phyloP scores from a whole-genome alignment of 2,113 vertebrate genomes.

The Strix aluco region DNA sequence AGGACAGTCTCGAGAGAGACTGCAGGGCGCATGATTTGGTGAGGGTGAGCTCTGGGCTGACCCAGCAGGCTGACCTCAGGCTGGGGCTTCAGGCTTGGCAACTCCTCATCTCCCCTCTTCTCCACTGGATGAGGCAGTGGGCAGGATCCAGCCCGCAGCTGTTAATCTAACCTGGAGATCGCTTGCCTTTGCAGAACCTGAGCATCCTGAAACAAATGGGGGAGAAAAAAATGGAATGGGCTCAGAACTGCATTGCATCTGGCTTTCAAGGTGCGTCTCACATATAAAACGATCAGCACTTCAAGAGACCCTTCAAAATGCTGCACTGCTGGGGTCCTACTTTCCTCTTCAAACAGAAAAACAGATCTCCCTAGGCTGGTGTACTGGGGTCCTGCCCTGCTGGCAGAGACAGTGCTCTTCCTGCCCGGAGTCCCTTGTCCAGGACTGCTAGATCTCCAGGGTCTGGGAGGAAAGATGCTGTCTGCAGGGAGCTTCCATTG shows the following conservation, averaged over 20 bases:
- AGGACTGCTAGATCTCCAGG: neutral
- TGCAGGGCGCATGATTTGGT: neutral
- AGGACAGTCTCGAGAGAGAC: neutral
- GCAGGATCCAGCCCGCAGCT: neutral
- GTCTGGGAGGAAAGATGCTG: neutral
- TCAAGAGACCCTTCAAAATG: neutral
- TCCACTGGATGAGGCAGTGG: neutral
- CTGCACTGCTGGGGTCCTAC: neutral
- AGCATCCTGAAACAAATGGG: slow-evolving; percentile 83
- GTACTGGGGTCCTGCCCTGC: neutral
- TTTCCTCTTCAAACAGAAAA: neutral
- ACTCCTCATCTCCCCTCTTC: neutral
- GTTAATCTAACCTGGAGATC: neutral
- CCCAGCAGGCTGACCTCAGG: neutral
- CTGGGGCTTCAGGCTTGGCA: neutral
- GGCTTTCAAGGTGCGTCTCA: slow-evolving; percentile 86
- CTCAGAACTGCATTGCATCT: slow-evolving; percentile 82
- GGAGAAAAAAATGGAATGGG: slow-evolving; percentile 85
- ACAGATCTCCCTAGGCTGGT: neutral
- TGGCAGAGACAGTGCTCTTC: neutral
- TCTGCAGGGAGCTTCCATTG: neutral
- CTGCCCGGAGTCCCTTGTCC: neutral
- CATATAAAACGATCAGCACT: neutral
- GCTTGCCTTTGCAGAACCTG: slow-evolving; percentile 81
- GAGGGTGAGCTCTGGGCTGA: neutral